These are phyloP conservation scores for Acanthosoma haemorrhoidale DNA, from an alignment of 2,888 invertebrate species.

Conservation along the genomic window DNA sequence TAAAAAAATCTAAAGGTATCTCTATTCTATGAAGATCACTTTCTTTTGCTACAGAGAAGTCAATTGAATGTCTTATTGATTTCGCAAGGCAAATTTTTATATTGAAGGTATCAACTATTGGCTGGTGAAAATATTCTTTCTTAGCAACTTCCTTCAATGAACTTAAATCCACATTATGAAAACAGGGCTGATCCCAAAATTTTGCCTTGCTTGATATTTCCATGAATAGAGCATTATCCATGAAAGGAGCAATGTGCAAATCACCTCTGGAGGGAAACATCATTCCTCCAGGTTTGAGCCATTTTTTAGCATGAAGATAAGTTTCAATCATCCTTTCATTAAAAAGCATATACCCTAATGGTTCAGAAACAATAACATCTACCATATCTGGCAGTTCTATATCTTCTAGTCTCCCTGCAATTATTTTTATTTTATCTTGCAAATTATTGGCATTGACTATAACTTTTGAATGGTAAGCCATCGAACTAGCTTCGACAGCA, in stretches of 20 bases:
- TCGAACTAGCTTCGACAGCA: constrained; percentile 96
- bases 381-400: constrained; percentile 90
- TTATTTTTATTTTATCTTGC: constrained; percentile 78
- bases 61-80: constrained; percentile 85
- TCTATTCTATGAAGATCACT: constrained; percentile 90
- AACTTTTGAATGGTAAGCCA: constrained; percentile 90
- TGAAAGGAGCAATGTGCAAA: constrained; percentile 94
- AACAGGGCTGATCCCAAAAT: constrained; percentile 93
- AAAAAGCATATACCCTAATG: constrained; percentile 99
- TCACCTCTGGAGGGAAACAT: constrained; percentile 98
- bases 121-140: constrained; percentile 95
- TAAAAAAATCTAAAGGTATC: constrained; percentile 87
- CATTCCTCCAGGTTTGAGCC: constrained; percentile 79
- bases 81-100: constrained; percentile 93
- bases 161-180: constrained; percentile 96
- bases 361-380: constrained; percentile 96
- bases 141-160: constrained; percentile 86
- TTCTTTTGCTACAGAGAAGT: constrained; percentile 87
- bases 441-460: constrained; percentile 86
- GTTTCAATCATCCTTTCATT: constrained; percentile 99
- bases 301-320: constrained; percentile 96
- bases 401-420: constrained; percentile 97
- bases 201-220: constrained; percentile 97
- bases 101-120: constrained; percentile 97
- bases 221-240: constrained; percentile 93